These are phyloP conservation scores for Pelusios castaneus DNA, from an alignment of 2,113 vertebrate genomes.

Conservation along the genomic window DNA sequence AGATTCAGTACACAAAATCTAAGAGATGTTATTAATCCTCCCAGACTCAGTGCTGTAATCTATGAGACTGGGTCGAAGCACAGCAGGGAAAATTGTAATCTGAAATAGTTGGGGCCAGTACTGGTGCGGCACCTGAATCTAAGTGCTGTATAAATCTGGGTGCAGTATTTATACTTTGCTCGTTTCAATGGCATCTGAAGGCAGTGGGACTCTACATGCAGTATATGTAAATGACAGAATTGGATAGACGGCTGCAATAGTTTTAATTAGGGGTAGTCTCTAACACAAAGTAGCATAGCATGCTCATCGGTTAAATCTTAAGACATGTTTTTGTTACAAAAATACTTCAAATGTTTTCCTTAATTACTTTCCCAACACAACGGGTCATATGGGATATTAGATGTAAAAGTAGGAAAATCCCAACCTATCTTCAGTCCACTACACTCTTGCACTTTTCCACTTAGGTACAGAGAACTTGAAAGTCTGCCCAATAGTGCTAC, in stretches of 20 bases:
- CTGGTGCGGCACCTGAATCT: not conserved
- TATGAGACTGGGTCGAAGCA: not conserved
- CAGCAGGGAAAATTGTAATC: not conserved
- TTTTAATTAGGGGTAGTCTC: not conserved
- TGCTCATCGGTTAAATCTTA: not conserved
- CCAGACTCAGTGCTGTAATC: not conserved
- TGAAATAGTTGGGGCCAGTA: not conserved
- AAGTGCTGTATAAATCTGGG: not conserved
- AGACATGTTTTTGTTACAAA: not conserved
- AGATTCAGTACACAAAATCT: not conserved
- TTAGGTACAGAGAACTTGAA: not conserved
- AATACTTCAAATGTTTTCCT: not conserved
- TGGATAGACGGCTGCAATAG: not conserved
- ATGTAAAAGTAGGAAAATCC: not conserved
- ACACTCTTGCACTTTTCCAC: not conserved
- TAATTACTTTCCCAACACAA: not conserved
- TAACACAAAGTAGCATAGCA: not conserved
- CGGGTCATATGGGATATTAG: not conserved
- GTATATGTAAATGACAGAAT: not conserved
- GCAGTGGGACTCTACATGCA: not conserved
- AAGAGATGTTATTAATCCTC: not conserved
- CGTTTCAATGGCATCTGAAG: not conserved
- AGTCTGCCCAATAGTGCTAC: fast-evolving
- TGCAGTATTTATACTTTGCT: not conserved
- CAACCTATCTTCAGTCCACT: not conserved